phyloP scores from a whole-genome alignment of 2,888 invertebrate species.

The Chydorus sphaericus region DNA sequence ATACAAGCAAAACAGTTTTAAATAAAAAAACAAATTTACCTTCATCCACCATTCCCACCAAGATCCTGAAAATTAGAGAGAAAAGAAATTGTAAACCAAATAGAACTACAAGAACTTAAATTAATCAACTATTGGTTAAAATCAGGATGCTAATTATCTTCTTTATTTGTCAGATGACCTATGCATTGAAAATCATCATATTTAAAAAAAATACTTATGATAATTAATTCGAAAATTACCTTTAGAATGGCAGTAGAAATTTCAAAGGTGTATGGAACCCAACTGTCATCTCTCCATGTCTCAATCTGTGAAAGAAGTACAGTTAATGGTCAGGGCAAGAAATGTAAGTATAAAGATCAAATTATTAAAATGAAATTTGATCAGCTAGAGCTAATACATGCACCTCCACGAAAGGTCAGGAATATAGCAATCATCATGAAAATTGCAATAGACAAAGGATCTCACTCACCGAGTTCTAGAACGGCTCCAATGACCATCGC shows the following conservation, averaged over 20 bases:
- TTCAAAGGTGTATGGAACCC: not conserved
- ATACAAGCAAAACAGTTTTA: not conserved
- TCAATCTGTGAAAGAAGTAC: not conserved
- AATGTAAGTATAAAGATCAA: not conserved
- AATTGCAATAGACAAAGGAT: slow-evolving; percentile 29
- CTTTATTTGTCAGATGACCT: slow-evolving; percentile 19
- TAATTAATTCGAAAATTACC: not conserved
- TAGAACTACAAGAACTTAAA: not conserved
- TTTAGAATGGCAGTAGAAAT: too few species aligned
- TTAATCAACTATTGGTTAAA: not conserved
- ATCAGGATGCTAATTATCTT: not conserved
- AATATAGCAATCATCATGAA: slow-evolving; percentile 23
- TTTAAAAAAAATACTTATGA: not conserved
- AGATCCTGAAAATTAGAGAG: too few species aligned
- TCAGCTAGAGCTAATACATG: slow-evolving; percentile 16
- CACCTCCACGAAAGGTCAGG: not conserved
- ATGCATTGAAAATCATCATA: slow-evolving; percentile 15
- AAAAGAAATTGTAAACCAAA: too few species aligned
- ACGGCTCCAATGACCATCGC: slow-evolving; percentile 46
- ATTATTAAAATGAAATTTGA: not conserved
- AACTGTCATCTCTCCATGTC: not conserved
- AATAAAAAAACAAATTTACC: not conserved
- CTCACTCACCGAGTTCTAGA: slow-evolving; percentile 42
- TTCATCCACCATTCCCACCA: not conserved
- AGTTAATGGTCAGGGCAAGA: not conserved